phyloP scores from a whole-genome alignment of 2,113 vertebrate species.

The Scomber colias region DNA sequence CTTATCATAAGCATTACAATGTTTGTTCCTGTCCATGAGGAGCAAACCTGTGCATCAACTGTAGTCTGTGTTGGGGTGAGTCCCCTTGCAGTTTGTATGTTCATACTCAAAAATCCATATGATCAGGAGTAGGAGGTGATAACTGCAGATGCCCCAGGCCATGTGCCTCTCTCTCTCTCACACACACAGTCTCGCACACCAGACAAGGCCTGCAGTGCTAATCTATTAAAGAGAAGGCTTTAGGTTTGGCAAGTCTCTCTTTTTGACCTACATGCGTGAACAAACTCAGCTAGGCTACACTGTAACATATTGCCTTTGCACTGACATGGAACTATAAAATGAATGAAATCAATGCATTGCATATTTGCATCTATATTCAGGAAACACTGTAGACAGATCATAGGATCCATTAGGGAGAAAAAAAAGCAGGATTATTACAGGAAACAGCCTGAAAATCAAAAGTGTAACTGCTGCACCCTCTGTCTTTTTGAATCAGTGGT shows the following conservation, averaged over 20 bases:
- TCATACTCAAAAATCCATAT: conserved; percentile 5
- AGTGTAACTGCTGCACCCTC: not conserved
- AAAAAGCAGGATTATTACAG: not conserved
- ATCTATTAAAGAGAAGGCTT: not conserved
- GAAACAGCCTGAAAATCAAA: not conserved
- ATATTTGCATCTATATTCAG: not conserved
- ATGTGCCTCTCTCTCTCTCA: conserved; percentile 3
- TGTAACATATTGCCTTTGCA: conserved; percentile 1
- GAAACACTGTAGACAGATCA: not conserved
- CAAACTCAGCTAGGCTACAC: conserved; percentile 17
- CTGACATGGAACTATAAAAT: not conserved
- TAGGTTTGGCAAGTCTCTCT: conserved; percentile 5
- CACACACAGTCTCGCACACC: conserved; percentile 16
- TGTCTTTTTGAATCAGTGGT: not conserved
- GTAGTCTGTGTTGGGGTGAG: not conserved
- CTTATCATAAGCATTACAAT: conserved; percentile 7
- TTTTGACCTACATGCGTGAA: conserved; percentile 1
- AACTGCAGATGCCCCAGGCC: conserved; percentile 21
- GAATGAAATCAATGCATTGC: not conserved
- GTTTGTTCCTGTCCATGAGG: conserved; percentile 16
- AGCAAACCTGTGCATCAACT: not conserved
- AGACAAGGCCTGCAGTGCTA: conserved; percentile 31
- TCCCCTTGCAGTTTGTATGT: not conserved
- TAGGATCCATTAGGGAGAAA: not conserved
- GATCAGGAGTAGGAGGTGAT: conserved; percentile 6